Base-by-base conservation (phyloP, 2,888 invertebrate species). In the Athalia circularis region DNA sequence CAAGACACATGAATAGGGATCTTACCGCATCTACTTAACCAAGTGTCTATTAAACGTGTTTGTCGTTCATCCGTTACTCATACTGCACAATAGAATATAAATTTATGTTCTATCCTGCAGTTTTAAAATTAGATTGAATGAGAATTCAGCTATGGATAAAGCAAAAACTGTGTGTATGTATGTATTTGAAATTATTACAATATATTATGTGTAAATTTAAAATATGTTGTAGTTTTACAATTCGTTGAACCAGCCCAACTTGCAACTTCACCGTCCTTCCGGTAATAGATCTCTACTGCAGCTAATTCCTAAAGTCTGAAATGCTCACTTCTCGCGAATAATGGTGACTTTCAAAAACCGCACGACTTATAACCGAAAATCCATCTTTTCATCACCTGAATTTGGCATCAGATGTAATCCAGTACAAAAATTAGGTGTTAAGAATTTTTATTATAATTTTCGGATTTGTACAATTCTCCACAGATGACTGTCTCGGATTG, bases 11-110 rank as follows among this genome's bases (percentile, higher is more conserved):
- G 43, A 75, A 75, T 11, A 43, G 62, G 50, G 15, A 75, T 72
- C 59, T 47, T 13, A 72, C 43, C 13, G 47, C 6, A 75, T 52
- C 62, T 75, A 75, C 62, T 48, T 75, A 75, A 62, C 64, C 75
- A 50, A 64, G 62, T 75, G 75, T 75, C 75, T 75, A 75, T 75
- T 75, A 62, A 75, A 62, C 43, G 72, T 64, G 62, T 75, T 75
- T 50, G 64, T 75, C 50, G 75, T 75, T 75, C 29, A 62, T 75
- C 50, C 9, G 48, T 52, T 52, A 64, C 62, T 75, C 64, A n/a
- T 64, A 75, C 29, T 13, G 64, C n/a, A 75, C 45, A 15, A 61
- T 64, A 48, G n/a, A 64, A 50, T 62, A 59, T 11, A 6, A 59
- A n/a, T 48, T n/a, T 9, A 45, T 47, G 9, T 74, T 61, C 15